A percentile compares a stretch with the other conserved stretches of the same genome.
These are phyloP conservation scores for Cossypha dichroa DNA, from an alignment of 2,797 vertebrate species.

Conservation along the genomic window DNA sequence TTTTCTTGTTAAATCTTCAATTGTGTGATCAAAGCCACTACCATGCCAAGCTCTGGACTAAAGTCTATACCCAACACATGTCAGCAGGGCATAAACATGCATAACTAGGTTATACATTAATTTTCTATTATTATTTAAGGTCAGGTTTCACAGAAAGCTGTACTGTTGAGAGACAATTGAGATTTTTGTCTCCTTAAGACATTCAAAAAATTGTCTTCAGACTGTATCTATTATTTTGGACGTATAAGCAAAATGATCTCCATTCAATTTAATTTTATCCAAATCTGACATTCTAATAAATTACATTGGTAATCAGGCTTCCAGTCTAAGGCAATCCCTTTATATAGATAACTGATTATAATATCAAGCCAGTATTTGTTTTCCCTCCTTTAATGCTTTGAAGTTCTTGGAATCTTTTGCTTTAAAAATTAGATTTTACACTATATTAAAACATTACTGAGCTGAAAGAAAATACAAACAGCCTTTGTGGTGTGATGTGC, in stretches of 20 bases:
- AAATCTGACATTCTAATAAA: conserved; percentile 25
- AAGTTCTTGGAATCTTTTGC: conserved; percentile 49
- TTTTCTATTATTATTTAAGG: conserved; percentile 42
- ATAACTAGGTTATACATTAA: conserved; percentile 4
- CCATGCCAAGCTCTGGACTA: background rate
- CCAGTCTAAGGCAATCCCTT: background rate
- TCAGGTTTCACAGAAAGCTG: conserved; percentile 21
- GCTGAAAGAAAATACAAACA: background rate
- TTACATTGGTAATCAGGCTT: conserved; percentile 23
- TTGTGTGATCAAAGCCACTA: background rate
- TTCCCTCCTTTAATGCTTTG: conserved; percentile 30
- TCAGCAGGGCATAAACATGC: background rate
- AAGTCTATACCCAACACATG: background rate
- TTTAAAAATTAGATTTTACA: conserved; percentile 35
- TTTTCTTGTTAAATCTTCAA: background rate
- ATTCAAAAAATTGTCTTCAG: conserved; percentile 13
- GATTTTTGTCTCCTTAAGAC: conserved; percentile 43
- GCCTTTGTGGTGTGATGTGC: background rate
- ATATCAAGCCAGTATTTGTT: background rate
- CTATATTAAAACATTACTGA: background rate
- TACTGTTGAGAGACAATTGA: conserved; percentile 2
- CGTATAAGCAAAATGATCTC: conserved; percentile 5
- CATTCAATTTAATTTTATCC: background rate
- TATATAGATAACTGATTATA: conserved; percentile 26
- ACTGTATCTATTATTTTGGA: conserved; percentile 7